A percentile compares a stretch with the other conserved stretches of the same genome.
Conservation (phyloP, 2,797 vertebrate genomes). For the Darevskia mixta region DNA sequence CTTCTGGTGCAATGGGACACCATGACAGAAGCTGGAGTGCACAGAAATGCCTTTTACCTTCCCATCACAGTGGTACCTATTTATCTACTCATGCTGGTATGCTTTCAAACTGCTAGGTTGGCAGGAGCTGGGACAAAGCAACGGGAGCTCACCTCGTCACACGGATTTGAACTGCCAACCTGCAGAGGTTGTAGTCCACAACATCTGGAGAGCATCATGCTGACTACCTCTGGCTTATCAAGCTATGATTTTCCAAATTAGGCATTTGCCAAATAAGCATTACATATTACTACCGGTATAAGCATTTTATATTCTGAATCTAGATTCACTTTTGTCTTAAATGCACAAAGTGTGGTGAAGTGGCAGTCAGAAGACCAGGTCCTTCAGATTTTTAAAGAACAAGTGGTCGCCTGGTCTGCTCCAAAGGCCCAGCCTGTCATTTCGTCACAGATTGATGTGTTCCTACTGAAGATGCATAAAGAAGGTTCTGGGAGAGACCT, state of each 20-base stretch:
- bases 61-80: too few relatives aligned
- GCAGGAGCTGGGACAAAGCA: too few relatives aligned
- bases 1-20: too few relatives aligned
- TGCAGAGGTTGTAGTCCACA: too few relatives aligned
- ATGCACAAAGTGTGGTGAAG: not conserved
- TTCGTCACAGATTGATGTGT: not conserved
- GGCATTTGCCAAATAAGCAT: not conserved
- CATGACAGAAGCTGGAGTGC: too few relatives aligned
- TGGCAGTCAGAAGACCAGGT: not conserved
- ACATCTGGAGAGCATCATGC: too few relatives aligned
- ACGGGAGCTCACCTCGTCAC: too few relatives aligned
- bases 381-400: not conserved
- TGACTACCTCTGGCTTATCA: not conserved
- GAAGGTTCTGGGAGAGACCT: constrained; percentile 4
- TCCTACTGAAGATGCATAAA: not conserved
- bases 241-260: not conserved
- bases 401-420: not conserved
- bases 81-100: too few relatives aligned
- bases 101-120: too few relatives aligned
- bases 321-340: not conserved
- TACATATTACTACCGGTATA: not conserved
- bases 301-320: too few relatives aligned
- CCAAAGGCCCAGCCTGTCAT: not conserved
- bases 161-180: too few relatives aligned
- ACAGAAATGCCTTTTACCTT: too few relatives aligned